Percentiles rank a stretch among this genome's conserved stretches.
Conservation (phyloP, 2,797 vertebrate species). For the Halcyon leucocephala region DNA sequence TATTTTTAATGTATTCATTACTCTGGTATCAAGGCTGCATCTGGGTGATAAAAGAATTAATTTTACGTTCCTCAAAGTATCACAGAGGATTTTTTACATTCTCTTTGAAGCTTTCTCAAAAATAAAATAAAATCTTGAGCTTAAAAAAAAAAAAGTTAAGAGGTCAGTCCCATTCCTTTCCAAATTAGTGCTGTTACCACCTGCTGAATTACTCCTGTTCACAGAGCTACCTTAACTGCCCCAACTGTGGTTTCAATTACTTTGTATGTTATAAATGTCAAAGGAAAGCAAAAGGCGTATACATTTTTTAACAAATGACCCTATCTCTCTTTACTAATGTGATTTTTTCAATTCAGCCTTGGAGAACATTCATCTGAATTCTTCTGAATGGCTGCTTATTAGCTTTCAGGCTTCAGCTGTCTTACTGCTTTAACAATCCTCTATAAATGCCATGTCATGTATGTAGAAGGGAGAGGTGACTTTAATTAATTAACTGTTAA, state of each 20-base stretch:
- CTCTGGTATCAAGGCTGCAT: neutral
- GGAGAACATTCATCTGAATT: neutral
- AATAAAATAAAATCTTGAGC: neutral
- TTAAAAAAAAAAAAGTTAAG: neutral
- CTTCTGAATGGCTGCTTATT: neutral
- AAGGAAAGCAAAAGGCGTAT: neutral
- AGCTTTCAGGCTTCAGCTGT: neutral
- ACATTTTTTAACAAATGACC: neutral
- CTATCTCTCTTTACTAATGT: neutral
- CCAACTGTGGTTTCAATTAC: neutral
- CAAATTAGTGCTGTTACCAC: neutral
- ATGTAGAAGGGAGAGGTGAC: neutral
- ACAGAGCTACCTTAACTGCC: neutral
- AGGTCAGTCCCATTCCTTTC: neutral
- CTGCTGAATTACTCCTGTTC: neutral
- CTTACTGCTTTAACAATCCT: neutral
- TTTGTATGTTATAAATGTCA: neutral
- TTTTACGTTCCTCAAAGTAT: neutral
- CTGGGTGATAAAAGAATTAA: neutral
- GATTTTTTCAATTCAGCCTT: neutral
- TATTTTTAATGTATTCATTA: neutral
- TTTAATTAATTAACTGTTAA: neutral
- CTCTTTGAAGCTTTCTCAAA: neutral
- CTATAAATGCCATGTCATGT: neutral
- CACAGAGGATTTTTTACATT: neutral